A percentile compares a stretch with the other conserved stretches of the same genome.
These are phyloP conservation scores for Drosophila biarmipes DNA, from an alignment of 1,140 invertebrate genomes.

Conservation along the genomic window DNA sequence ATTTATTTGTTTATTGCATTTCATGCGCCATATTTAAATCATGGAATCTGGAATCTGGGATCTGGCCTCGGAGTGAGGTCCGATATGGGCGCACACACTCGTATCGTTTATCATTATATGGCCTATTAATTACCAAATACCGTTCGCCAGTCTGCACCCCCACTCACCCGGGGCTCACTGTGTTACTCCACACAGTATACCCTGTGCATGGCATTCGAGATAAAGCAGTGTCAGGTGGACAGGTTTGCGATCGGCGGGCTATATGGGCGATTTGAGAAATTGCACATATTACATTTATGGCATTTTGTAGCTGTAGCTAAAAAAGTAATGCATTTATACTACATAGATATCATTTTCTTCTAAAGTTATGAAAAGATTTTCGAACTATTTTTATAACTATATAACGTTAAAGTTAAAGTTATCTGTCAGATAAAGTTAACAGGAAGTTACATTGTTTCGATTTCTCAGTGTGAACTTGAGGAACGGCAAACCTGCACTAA, in stretches of 20 bases:
- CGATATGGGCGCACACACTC: slow-evolving; percentile 16
- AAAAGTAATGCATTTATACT: too few species aligned
- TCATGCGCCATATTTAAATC: slow-evolving; percentile 75
- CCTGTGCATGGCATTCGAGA: background rate
- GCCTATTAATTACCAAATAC: slow-evolving; percentile 81
- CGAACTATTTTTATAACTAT: too few species aligned
- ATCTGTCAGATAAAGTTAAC: too few species aligned
- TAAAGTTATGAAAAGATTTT: too few species aligned
- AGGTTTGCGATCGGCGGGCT: background rate
- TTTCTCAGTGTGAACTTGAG: too few species aligned
- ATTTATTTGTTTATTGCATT: slow-evolving; percentile 81
- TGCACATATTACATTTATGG: too few species aligned
- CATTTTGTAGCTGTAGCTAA: too few species aligned
- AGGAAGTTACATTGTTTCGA: too few species aligned
- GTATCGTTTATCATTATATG: slow-evolving; percentile 77
- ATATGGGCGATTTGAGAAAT: background rate
- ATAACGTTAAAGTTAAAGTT: too few species aligned
- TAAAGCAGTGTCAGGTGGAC: background rate
- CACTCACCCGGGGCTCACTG: slow-evolving; percentile 17
- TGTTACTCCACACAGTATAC: slow-evolving; percentile 6
- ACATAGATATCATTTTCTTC: too few species aligned
- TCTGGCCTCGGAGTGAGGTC: slow-evolving; percentile 1
- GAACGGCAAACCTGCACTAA: too few species aligned
- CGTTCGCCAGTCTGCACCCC: slow-evolving; percentile 57
- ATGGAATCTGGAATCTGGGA: slow-evolving; percentile 26